Evolutionary conservation across 2,888 invertebrate genomes (phyloP), one percentile per base, ranked within the genome.

Genomic region (Cheilosia scutellata): DNA sequence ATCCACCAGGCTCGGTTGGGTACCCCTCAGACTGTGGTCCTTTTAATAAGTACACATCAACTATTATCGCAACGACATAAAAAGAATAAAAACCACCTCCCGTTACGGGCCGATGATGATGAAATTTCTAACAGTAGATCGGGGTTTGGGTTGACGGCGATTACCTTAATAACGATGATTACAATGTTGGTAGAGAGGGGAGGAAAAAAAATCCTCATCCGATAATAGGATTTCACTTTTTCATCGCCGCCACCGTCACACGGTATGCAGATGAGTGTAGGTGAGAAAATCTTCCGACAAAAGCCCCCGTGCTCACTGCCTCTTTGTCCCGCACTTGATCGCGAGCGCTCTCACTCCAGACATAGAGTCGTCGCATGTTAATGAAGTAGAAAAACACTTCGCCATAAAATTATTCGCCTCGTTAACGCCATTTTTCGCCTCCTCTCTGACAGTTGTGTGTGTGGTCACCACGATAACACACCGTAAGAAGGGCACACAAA

Each of bases 351-450:
- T 37, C 11, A 20, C 33, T 37, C 1, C 20, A 20, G 20, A 13
- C 25, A n/a, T n/a, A 4, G n/a, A 44, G 53, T 53, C 70, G n/a
- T 57, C 66, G 80, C 68, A 86, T 86, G 86, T 76, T 86, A 86
- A 86, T 86, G 86, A 86, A 86, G 86, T 86, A 86, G 86, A 86
- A 86, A 86, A 86, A 80, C 80, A 86, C 80, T 86, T 80, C 55
- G 80, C 86, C 76, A 86, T 86, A 86, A 86, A 86, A 86, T 86
- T 86, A 86, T 86, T 72, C 86, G 86, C 76, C 86, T 86, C 86
- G 86, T 86, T 86, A 86, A 80, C 86, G 80, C 80, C 86, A 77
- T 86, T 86, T 86, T 76, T 80, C 86, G 80, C 72, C 72, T 65
- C 20, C 33, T 7, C 47, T 40, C n/a, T 33, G 9, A 2, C 13